These are phyloP conservation scores for human DNA, from an alignment of 2,113 vertebrate genomes.

Conservation along the genomic window DNA sequence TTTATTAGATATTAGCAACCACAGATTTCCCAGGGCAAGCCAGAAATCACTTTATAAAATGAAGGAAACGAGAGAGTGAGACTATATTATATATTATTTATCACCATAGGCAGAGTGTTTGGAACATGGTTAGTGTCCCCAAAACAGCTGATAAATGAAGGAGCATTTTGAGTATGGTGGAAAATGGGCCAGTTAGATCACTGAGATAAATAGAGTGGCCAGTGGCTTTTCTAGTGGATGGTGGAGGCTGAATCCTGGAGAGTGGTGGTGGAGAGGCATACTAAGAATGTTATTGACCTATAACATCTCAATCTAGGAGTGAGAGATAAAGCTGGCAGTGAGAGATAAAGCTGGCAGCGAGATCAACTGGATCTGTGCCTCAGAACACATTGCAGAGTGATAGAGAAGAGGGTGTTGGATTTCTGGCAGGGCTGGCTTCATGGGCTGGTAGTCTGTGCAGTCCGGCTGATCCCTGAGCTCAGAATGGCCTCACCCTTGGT, in stretches of 20 bases:
- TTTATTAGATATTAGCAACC: background rate
- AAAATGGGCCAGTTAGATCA: background rate
- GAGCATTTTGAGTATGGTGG: background rate
- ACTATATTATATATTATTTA: fast-evolving
- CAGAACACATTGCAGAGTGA: background rate
- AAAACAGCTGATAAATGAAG: background rate
- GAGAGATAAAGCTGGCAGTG: background rate
- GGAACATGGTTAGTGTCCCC: background rate
- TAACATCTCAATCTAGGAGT: background rate
- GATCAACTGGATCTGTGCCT: background rate
- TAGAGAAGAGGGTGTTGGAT: background rate
- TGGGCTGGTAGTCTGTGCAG: background rate
- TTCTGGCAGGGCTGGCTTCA: background rate
- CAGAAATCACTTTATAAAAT: background rate
- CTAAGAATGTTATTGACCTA: background rate
- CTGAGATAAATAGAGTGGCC: background rate
- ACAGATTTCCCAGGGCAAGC: background rate
- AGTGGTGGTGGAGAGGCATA: background rate
- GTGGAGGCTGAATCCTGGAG: background rate
- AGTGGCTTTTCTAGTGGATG: background rate
- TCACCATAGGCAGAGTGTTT: background rate
- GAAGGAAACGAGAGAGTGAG: background rate
- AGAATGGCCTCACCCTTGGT: background rate
- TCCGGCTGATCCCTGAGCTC: background rate
- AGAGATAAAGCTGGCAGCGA: background rate